Conservation (phyloP, 2,113 vertebrate species). For the Corythornis cristatus region DNA sequence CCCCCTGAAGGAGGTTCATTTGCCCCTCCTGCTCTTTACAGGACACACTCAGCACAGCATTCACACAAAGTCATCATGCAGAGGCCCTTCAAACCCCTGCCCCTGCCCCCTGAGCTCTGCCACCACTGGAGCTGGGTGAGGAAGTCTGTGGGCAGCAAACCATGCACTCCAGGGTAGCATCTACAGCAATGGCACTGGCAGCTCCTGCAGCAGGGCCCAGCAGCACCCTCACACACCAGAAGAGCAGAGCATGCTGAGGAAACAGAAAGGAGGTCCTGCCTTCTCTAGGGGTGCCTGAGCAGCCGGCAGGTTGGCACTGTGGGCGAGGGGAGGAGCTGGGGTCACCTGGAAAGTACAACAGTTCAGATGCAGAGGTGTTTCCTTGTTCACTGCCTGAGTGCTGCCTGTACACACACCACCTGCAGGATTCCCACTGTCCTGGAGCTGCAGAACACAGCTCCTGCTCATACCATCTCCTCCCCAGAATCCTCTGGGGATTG, state of each 20-base stretch:
- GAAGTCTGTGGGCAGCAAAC: not conserved
- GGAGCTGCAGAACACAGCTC: not conserved
- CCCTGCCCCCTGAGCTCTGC: not conserved
- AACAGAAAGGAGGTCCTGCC: slow-evolving; percentile 44
- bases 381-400: not conserved
- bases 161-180: not conserved
- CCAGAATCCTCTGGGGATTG: not conserved
- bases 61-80: not conserved
- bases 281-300: not conserved
- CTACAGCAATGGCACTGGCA: not conserved
- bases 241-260: not conserved
- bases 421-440: not conserved
- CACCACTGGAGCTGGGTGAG: not conserved
- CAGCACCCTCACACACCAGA: not conserved
- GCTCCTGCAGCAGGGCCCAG: not conserved
- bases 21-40: not conserved
- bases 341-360: slow-evolving; percentile 26
- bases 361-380: not conserved
- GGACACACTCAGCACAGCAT: not conserved
- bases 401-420: not conserved
- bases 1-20: not conserved
- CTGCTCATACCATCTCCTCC: not conserved
- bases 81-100: not conserved
- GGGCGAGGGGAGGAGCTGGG: not conserved
- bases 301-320: not conserved